phyloP scores from a whole-genome alignment of 2,888 invertebrate species.

The Aquatica leii region DNA sequence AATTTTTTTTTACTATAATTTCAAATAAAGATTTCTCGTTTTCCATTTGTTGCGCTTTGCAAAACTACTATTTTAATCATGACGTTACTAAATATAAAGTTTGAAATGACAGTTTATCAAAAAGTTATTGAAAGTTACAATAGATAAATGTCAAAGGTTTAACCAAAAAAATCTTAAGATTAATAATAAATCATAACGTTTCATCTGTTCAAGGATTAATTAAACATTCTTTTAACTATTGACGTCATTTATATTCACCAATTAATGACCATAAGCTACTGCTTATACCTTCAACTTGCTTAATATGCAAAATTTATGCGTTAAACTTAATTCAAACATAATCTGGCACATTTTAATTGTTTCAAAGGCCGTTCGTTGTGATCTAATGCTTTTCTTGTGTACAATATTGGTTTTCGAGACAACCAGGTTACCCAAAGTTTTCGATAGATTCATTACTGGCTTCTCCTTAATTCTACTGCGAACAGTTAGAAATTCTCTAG shows the following conservation, averaged over 20 bases:
- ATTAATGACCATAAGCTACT: not conserved
- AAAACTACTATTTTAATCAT: not conserved
- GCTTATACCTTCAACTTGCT: not conserved
- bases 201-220: too few species aligned
- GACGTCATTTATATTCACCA: too few species aligned
- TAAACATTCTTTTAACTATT: too few species aligned
- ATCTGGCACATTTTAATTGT: not conserved
- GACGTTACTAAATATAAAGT: not conserved
- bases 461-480: constrained; percentile 23
- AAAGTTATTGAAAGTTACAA: not conserved
- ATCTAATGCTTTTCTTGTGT: not conserved
- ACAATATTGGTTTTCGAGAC: not conserved
- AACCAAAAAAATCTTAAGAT: not conserved
- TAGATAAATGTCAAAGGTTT: not conserved
- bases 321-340: not conserved
- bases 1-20: too few species aligned
- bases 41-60: too few species aligned
- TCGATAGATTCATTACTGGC: constrained; percentile 2
- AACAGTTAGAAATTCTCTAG: constrained; percentile 31
- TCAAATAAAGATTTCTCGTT: too few species aligned
- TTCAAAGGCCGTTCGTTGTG: not conserved
- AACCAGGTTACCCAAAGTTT: not conserved
- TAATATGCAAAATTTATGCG: not conserved
- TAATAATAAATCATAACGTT: not conserved
- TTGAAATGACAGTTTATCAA: constrained; percentile 6